Conservation (phyloP, 2,113 vertebrate genomes). For the Perca fluviatilis region DNA sequence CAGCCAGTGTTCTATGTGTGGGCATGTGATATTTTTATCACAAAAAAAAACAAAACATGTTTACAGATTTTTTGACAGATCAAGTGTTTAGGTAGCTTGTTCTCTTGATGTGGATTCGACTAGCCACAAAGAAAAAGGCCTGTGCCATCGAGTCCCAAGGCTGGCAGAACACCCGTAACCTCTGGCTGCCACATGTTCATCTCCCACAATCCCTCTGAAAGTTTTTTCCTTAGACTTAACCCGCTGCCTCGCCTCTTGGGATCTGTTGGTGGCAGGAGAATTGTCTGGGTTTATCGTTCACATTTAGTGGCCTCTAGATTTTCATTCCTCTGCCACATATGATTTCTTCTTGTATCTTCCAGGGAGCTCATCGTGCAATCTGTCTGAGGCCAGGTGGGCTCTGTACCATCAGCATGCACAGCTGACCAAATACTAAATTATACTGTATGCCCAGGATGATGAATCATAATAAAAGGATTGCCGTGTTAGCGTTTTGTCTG, state of each 20-base stretch:
- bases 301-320: conserved; percentile 16
- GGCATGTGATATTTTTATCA: conserved; percentile 37
- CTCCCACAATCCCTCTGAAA: conserved; percentile 55
- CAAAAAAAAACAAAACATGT: conserved; percentile 27
- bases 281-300: conserved; percentile 11
- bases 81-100: conserved; percentile 49
- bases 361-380: conserved; percentile 33
- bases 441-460: conserved; percentile 53
- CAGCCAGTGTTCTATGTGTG: conserved; percentile 31
- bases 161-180: conserved; percentile 71
- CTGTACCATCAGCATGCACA: conserved; percentile 41
- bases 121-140: conserved; percentile 55
- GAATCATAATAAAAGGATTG: conserved; percentile 63
- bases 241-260: conserved; percentile 23
- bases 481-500: conserved; percentile 69
- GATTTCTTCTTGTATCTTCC: not conserved
- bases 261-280: conserved; percentile 21
- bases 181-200: conserved; percentile 72
- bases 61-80: conserved; percentile 38
- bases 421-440: conserved; percentile 58
- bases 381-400: conserved; percentile 69
- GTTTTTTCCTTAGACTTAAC: conserved; percentile 45
- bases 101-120: conserved; percentile 66
- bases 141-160: conserved; percentile 29
- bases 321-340: conserved; percentile 2